A percentile compares a stretch with the other conserved stretches of the same genome.
These are phyloP conservation scores for Cryptomyrus ogoouensis DNA, from an alignment of 2,113 vertebrate species.

Conservation along the genomic window DNA sequence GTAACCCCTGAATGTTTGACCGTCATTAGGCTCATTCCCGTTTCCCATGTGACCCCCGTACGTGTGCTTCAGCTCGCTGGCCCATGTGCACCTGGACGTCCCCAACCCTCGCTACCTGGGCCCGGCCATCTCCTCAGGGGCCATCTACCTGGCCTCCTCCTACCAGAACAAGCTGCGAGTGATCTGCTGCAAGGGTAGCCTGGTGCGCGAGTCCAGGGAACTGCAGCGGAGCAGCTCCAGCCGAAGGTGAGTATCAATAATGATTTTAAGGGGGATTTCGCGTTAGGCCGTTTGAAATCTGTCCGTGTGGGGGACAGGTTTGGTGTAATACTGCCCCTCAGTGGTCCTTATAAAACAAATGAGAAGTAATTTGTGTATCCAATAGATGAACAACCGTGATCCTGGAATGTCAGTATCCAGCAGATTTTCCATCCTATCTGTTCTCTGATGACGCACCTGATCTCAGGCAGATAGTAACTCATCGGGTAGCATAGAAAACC, in stretches of 20 bases:
- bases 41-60: not conserved
- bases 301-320: not conserved
- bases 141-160: conserved; percentile 94
- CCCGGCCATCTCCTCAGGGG: conserved; percentile 91
- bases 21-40: not conserved
- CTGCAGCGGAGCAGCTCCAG: conserved; percentile 73
- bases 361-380: not conserved
- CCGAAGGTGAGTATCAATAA: conserved; percentile 44
- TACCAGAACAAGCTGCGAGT: conserved; percentile 96
- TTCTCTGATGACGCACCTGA: not conserved
- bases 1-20: not conserved
- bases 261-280: not conserved
- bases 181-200: conserved; percentile 96
- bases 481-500: not conserved
- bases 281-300: not conserved
- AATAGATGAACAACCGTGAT: not conserved
- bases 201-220: conserved; percentile 85
- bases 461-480: not conserved
- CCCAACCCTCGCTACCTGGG: conserved; percentile 92
- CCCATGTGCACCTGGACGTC: conserved; percentile 88
- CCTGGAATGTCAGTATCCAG: not conserved
- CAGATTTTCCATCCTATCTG: not conserved
- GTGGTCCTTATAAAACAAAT: not conserved
- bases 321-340: not conserved
- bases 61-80: conserved; percentile 65